These are phyloP conservation scores for Sebastes vulpes DNA, from an alignment of 2,797 vertebrate genomes.

Conservation along the genomic window DNA sequence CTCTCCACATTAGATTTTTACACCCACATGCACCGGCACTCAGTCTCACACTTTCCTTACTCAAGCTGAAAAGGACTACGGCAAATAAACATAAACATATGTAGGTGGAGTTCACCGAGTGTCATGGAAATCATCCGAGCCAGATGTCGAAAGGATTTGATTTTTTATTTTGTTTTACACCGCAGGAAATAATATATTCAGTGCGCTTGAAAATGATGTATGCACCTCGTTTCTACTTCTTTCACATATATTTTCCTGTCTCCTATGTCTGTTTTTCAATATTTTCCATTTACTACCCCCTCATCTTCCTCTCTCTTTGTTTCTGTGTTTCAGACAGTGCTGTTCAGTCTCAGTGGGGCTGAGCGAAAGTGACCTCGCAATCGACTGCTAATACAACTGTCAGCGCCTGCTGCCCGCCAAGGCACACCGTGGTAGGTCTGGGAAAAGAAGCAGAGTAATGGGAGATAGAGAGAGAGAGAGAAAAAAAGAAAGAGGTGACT, in stretches of 20 bases:
- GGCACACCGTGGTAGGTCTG: slow-evolving; percentile 61
- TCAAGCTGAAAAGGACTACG: slow-evolving; percentile 32
- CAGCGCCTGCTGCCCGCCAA: slow-evolving; percentile 76
- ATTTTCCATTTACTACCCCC: slow-evolving; percentile 23
- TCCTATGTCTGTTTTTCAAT: slow-evolving; percentile 23
- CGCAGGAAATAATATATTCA: slow-evolving; percentile 7
- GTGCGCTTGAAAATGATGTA: slow-evolving; percentile 5
- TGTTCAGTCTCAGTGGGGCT: slow-evolving; percentile 74
- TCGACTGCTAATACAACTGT: slow-evolving; percentile 87
- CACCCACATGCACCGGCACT: slow-evolving; percentile 57
- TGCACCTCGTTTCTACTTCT: slow-evolving; percentile 20
- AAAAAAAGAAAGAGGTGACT: slow-evolving; percentile 6
- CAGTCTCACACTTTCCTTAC: slow-evolving; percentile 39
- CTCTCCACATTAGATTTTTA: slow-evolving; percentile 61
- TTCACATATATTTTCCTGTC: neutral
- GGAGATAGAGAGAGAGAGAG: neutral
- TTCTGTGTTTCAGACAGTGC: slow-evolving; percentile 42
- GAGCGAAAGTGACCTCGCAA: slow-evolving; percentile 83
- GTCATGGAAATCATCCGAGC: slow-evolving; percentile 32
- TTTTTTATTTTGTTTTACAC: slow-evolving; percentile 7
- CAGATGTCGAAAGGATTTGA: neutral
- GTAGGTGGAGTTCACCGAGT: slow-evolving; percentile 51
- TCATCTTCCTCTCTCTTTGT: slow-evolving; percentile 41
- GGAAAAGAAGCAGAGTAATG: slow-evolving; percentile 32
- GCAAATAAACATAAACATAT: slow-evolving; percentile 65